phyloP scores from a whole-genome alignment of 2,888 invertebrate species.

The Theodoxus fluviatilis region DNA sequence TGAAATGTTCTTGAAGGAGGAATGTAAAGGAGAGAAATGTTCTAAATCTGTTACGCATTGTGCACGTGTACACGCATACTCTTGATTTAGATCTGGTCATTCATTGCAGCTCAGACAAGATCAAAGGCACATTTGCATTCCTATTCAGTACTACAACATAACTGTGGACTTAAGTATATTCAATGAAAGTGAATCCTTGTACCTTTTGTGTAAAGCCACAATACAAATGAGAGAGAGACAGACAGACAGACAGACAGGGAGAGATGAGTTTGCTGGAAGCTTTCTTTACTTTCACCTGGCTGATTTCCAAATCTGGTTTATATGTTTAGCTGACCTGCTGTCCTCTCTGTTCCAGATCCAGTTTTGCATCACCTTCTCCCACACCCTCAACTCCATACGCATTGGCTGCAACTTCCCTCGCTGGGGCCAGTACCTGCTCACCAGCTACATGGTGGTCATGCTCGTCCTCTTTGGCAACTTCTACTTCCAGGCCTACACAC shows the following conservation, averaged over 20 bases:
- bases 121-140: not conserved
- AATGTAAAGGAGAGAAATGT: no score
- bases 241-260: no score
- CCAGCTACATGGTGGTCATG: slow-evolving; percentile 88
- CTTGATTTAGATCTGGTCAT: no score
- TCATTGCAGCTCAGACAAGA: no score
- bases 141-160: not conserved
- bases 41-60: no score
- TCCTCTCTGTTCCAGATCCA: slow-evolving; percentile 75
- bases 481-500: slow-evolving; percentile 70
- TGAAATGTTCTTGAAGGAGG: no score
- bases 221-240: no score
- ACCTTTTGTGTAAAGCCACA: not conserved
- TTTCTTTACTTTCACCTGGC: no score
- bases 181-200: no score
- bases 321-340: not conserved
- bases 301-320: no score
- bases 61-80: no score
- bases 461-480: slow-evolving; percentile 94
- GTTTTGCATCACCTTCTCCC: slow-evolving; percentile 83
- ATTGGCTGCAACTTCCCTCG: slow-evolving; percentile 84
- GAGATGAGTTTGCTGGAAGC: no score
- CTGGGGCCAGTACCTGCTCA: slow-evolving; percentile 69
- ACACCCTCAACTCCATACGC: slow-evolving; percentile 80
- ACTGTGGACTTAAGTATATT: not conserved